Evolutionary conservation across 2,113 vertebrate genomes (phyloP), one percentile per base, ranked within the genome.

Genomic region (Otocyon megalotis): DNA sequence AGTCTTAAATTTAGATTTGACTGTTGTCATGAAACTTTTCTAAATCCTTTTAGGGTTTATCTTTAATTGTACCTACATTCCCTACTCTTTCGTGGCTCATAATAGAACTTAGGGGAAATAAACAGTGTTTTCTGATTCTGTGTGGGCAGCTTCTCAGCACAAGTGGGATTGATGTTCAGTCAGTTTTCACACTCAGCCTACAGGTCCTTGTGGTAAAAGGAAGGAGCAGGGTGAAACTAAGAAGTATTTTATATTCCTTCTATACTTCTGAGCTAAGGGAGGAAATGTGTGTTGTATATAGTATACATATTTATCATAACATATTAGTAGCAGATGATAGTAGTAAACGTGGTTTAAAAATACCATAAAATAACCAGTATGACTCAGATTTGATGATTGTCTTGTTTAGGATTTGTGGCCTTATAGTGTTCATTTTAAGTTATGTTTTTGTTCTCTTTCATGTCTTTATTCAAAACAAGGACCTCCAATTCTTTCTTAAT

Each of bases 101-200:
- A 84, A 82, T 35, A 72, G 82, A 88, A 90, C 54, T 85, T 85
- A 67, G 95, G 77, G 72, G 79, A 95, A 94, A 95, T 95, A 94
- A 94, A 37, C 50, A 82, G n/a, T 93, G 26, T 94, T 97, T 93
- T 80, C 69, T 87, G 85, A 50, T 97, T 92, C 54, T 97, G 84
- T 95, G 93, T 96, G 80, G 92, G 95, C 82, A 84, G 58, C 65
- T 63, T 80, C 77, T 97, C 60, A 80, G 56, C 63, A 93, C 62
- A 85, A 88, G 87, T 96, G 87, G 90, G 74, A 92, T 92, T 95
- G 94, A 96, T 93, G 83, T 77, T 93, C n/a, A 94, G 56, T 93
- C 30, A 84, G 62, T 87, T 97, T 92, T 96, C 85, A 88, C 71
- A 72, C 93, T 92, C n/a, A 74, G 62, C 96, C 87, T 79, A 43